Conservation (phyloP, 2,113 vertebrate genomes). For the Leptodactylus fuscus region DNA sequence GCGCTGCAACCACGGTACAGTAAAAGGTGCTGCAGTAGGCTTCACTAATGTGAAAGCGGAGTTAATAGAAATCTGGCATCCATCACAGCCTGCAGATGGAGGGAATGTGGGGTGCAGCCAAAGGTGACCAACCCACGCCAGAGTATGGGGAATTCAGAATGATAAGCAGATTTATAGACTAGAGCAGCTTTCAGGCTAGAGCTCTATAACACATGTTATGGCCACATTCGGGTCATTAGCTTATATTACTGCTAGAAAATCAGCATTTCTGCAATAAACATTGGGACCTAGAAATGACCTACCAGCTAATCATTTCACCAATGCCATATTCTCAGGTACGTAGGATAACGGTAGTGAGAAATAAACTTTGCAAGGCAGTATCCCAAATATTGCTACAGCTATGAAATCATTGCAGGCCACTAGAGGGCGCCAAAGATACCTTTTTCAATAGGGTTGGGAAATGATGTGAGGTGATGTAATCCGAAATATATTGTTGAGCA, state of each 20-base stretch:
- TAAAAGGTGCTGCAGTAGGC: neutral
- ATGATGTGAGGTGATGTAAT: constrained; percentile 39
- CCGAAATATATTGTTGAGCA: constrained; percentile 16
- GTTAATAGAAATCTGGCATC: constrained; percentile 36
- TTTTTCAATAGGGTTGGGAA: constrained; percentile 7
- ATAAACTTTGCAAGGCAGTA: neutral
- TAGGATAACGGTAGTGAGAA: neutral
- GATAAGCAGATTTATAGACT: constrained; percentile 26
- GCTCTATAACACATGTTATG: neutral
- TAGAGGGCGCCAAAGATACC: constrained; percentile 4
- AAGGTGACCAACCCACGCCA: constrained; percentile 33
- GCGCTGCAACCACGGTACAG: neutral
- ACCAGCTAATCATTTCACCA: neutral
- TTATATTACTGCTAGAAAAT: neutral
- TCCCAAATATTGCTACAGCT: neutral
- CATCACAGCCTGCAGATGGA: constrained; percentile 17
- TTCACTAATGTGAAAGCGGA: neutral
- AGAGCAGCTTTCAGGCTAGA: neutral
- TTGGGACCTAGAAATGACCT: too few species aligned
- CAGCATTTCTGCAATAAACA: neutral
- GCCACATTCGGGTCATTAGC: neutral
- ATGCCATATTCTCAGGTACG: neutral
- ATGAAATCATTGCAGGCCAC: neutral
- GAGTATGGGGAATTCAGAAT: constrained; percentile 1
- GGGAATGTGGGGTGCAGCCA: constrained; percentile 30